Evolutionary conservation across 2,797 vertebrate genomes (phyloP).

Genomic region (Chiloscyllium punctatum): DNA sequence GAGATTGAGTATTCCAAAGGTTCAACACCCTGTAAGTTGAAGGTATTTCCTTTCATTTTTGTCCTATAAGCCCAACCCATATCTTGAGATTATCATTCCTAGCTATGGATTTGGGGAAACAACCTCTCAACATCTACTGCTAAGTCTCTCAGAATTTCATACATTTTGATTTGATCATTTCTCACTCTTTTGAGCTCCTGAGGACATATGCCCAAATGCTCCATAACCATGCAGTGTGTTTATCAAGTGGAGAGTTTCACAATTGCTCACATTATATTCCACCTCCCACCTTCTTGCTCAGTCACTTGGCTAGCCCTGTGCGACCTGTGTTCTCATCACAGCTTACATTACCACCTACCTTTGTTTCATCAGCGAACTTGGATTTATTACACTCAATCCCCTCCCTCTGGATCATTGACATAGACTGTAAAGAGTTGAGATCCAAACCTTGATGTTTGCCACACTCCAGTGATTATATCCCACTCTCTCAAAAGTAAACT

Average conservation of each 20-base stretch:
- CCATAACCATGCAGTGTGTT: neutral
- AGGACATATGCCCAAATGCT: neutral
- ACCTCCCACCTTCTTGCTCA: neutral
- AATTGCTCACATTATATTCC: neutral
- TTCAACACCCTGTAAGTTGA: neutral
- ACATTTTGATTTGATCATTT: neutral
- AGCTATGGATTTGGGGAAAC: neutral
- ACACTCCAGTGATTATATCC: neutral
- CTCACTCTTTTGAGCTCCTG: neutral
- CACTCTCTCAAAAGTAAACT: neutral
- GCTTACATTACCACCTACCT: neutral
- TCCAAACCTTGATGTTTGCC: neutral
- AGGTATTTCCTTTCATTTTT: neutral
- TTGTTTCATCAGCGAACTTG: neutral
- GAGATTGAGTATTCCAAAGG: too few species aligned
- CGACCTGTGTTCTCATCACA: neutral
- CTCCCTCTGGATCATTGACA: neutral
- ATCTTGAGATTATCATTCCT: neutral
- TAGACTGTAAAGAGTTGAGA: neutral
- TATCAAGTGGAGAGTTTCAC: neutral
- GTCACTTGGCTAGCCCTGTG: neutral
- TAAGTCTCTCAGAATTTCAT: neutral
- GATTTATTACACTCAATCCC: neutral
- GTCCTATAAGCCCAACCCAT: neutral
- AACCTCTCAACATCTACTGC: neutral